Conservation (phyloP, 2,797 vertebrate genomes). For the Atherinosoma microstoma region DNA sequence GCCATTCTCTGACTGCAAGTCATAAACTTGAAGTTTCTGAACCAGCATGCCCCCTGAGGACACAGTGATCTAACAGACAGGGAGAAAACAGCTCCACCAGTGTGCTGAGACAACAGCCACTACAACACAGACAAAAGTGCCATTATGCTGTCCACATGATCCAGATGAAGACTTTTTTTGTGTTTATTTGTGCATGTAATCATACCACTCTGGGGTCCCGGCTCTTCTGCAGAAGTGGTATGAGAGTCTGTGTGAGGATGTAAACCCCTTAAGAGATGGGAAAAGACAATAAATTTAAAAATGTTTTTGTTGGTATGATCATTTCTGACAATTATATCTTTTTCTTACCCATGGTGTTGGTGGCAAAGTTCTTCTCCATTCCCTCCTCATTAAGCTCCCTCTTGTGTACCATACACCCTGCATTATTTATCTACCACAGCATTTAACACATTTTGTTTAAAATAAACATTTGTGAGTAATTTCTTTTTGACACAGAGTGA, state of each 20-base stretch:
- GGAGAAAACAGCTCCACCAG: conserved; percentile 57
- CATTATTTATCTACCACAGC: conserved; percentile 81
- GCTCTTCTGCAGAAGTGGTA: conserved; percentile 83
- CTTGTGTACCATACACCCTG: conserved; percentile 81
- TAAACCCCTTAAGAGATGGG: conserved; percentile 70
- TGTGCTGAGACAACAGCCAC: conserved; percentile 62
- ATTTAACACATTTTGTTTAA: neutral
- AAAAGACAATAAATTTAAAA: neutral
- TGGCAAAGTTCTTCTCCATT: conserved; percentile 84
- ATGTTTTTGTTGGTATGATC: neutral
- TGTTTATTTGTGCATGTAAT: conserved; percentile 30
- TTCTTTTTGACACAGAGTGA: conserved; percentile 1
- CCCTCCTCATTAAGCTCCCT: conserved; percentile 77
- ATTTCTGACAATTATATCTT: neutral
- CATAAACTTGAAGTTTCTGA: conserved; percentile 75
- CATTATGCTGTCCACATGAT: conserved; percentile 65
- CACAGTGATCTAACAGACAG: conserved; percentile 80
- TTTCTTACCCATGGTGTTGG: conserved; percentile 82
- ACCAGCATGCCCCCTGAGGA: conserved; percentile 85
- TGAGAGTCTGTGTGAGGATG: conserved; percentile 81
- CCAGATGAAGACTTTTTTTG: conserved; percentile 47
- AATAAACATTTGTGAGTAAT: neutral
- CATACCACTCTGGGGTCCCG: conserved; percentile 83
- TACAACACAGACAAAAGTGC: conserved; percentile 54
- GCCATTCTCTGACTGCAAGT: conserved; percentile 78